Conservation (phyloP, 2,888 invertebrate species). For the Chymomyza procnemis region DNA sequence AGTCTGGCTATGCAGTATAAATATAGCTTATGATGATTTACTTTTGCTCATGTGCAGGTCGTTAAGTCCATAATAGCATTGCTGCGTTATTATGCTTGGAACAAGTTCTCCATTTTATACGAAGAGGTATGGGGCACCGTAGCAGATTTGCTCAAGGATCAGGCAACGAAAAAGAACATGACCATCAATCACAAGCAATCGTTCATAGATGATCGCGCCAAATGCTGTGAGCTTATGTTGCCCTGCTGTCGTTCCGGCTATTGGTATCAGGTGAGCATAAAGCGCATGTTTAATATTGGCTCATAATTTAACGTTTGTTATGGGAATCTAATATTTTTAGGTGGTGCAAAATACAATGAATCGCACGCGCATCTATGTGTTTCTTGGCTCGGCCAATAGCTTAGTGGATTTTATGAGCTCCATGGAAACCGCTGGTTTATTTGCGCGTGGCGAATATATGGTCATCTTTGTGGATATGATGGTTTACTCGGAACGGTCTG, state of each 20-base stretch:
- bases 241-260: slow-evolving; percentile 88
- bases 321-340: slow-evolving; percentile 45
- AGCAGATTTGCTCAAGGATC: slow-evolving; percentile 87
- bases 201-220: slow-evolving; percentile 84
- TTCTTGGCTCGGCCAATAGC: slow-evolving; percentile 91
- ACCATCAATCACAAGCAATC: slow-evolving; percentile 88
- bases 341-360: slow-evolving; percentile 88
- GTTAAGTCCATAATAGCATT: slow-evolving; percentile 96
- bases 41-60: slow-evolving; percentile 82
- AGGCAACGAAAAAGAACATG: slow-evolving; percentile 88
- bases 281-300: not conserved
- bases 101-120: slow-evolving; percentile 92
- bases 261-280: slow-evolving; percentile 85
- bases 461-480: slow-evolving; percentile 96
- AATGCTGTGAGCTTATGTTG: slow-evolving; percentile 87
- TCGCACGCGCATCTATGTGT: slow-evolving; percentile 94
- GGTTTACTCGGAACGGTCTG: slow-evolving; percentile 86
- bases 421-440: slow-evolving; percentile 92
- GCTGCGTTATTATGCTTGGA: slow-evolving; percentile 94
- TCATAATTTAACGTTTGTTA: not conserved
- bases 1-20: not conserved
- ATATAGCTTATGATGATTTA: slow-evolving; percentile 18
- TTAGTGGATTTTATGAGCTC: slow-evolving; percentile 94
- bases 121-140: slow-evolving; percentile 90
- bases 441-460: slow-evolving; percentile 95